Evolutionary conservation across 1,140 invertebrate genomes (phyloP).

Genomic region (Bombus haemorrhoidalis): DNA sequence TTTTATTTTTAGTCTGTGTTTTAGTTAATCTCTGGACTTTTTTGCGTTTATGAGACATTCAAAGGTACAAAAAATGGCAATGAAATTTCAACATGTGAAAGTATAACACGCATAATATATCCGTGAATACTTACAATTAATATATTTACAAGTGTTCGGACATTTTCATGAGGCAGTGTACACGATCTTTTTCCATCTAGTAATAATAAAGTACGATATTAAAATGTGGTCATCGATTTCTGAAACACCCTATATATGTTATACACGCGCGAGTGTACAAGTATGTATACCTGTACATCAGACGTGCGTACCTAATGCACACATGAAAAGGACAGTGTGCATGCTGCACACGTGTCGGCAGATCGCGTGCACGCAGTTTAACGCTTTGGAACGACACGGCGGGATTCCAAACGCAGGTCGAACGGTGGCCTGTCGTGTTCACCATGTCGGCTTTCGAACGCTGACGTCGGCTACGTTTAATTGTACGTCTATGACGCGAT

Average conservation of each 20-base stretch:
- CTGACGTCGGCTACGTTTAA: conserved; percentile 16
- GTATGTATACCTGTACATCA: no score
- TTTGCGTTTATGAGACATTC: no score
- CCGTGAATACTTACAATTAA: no score
- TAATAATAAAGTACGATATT: not conserved
- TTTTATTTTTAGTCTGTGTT: no score
- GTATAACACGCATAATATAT: no score
- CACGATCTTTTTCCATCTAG: not conserved
- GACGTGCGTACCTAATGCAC: not conserved
- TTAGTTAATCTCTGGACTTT: no score
- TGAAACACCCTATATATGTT: not conserved
- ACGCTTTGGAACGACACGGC: conserved; percentile 20
- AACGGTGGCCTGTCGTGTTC: conserved; percentile 2
- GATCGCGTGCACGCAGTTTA: conserved; percentile 10
- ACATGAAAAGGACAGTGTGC: no score
- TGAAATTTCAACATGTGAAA: no score
- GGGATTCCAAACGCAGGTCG: conserved; percentile 8
- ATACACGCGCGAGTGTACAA: not conserved
- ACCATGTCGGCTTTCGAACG: not conserved
- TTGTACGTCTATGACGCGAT: conserved; percentile 23
- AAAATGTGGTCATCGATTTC: not conserved
- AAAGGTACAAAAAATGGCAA: no score
- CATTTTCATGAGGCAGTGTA: not conserved
- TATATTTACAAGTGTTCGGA: no score
- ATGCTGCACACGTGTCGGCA: not conserved